Conservation (phyloP, 2,113 vertebrate genomes). For the Amia ocellicauda region DNA sequence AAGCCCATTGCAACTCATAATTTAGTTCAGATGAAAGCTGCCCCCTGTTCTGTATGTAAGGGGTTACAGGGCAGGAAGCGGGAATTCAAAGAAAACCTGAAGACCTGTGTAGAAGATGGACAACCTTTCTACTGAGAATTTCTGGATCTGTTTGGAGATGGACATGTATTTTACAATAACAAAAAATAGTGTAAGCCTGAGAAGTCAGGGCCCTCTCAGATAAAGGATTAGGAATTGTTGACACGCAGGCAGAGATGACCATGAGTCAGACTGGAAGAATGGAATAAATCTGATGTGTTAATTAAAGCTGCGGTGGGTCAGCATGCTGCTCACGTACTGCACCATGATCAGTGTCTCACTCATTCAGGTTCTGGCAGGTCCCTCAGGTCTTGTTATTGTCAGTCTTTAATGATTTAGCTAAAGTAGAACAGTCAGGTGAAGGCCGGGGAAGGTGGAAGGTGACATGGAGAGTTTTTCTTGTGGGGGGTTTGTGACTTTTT, state of each 20-base stretch:
- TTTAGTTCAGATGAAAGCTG: neutral
- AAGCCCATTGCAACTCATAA: neutral
- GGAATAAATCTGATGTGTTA: neutral
- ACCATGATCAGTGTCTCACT: neutral
- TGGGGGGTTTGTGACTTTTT: no score
- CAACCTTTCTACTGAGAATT: neutral
- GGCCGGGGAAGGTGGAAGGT: neutral
- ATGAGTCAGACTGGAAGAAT: neutral
- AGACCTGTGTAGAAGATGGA: neutral
- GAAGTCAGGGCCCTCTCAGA: neutral
- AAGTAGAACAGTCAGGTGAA: neutral
- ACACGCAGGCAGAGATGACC: neutral
- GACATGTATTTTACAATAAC: neutral
- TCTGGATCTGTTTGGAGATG: neutral
- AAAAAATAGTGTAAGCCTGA: neutral
- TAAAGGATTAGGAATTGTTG: neutral
- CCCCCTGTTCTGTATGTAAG: neutral
- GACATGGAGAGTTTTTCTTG: neutral
- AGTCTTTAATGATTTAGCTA: conserved; percentile 1
- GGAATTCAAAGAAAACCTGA: neutral
- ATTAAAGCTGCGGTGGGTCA: neutral
- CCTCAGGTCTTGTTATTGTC: conserved; percentile 2
- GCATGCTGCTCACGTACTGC: neutral
- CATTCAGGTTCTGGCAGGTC: neutral
- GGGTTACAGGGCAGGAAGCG: neutral